phyloP scores from a whole-genome alignment of 2,113 vertebrate genomes.

The Antennarius striatus region DNA sequence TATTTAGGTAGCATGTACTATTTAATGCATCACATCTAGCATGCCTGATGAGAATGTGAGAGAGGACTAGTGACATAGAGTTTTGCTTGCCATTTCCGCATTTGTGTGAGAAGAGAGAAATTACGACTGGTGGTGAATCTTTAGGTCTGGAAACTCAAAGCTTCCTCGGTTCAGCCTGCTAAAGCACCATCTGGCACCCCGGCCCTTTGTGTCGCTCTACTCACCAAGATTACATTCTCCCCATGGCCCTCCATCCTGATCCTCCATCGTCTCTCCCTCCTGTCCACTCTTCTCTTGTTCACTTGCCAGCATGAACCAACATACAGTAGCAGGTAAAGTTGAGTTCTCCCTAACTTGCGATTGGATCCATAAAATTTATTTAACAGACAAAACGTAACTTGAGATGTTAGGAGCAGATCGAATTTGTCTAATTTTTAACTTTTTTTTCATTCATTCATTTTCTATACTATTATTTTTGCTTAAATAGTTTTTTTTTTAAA shows the following conservation, averaged over 20 bases:
- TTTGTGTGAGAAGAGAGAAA: slow-evolving; percentile 39
- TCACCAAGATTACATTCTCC: slow-evolving; percentile 65
- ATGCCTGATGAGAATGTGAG: slow-evolving; percentile 27
- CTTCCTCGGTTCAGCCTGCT: slow-evolving; percentile 63
- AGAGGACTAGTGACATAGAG: slow-evolving; percentile 12
- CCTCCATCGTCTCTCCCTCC: slow-evolving; percentile 13
- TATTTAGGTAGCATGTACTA: slow-evolving; percentile 48
- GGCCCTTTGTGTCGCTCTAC: slow-evolving; percentile 54
- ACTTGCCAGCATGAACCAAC: slow-evolving; percentile 4
- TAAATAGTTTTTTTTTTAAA: no score
- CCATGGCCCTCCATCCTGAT: slow-evolving; percentile 42
- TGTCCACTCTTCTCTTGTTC: slow-evolving; percentile 13
- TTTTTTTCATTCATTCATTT: no score
- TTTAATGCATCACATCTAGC: slow-evolving; percentile 35
- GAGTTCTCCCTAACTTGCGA: slow-evolving; percentile 7
- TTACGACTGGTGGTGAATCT: slow-evolving; percentile 51
- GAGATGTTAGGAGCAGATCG: slow-evolving; percentile 2
- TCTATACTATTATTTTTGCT: no score
- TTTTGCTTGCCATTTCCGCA: slow-evolving; percentile 38
- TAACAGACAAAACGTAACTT: slow-evolving; percentile 5
- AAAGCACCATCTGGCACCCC: slow-evolving; percentile 73
- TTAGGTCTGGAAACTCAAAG: slow-evolving; percentile 53
- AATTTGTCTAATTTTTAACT: background rate
- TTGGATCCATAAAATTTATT: slow-evolving; percentile 4
- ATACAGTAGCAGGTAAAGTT: slow-evolving; percentile 14